Evolutionary conservation across 2,888 invertebrate genomes (phyloP), one percentile per base, ranked within the genome.

Genomic region (Phlogophora meticulosa): DNA sequence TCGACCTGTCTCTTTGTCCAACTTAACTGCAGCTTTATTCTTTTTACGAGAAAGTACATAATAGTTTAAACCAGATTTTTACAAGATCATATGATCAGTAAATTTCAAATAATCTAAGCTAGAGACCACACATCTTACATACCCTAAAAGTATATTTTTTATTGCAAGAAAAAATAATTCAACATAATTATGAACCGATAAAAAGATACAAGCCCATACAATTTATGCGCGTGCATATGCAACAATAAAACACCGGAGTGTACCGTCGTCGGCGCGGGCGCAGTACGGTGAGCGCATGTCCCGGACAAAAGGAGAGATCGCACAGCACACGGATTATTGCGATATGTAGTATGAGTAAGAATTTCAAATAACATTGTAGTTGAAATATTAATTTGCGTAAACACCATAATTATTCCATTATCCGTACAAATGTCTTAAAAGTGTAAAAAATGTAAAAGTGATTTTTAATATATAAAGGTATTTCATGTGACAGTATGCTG

Each of bases 301-400:
- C 74, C 76, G 80, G 79, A 89, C 89, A 90, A 92, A 91, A 91
- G 85, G 84, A 85, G 77, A 85, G 86, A 89, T 86, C 85, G 85
- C 85, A 80, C 82, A 87, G 81, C 79, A 80, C 62, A 80, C 64
- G 80, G 82, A 71, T 78, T 84, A 82, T 85, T 87, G 85, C 78
- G 72, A 81, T 64, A 67, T 69, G 32, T 63, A 85, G 87, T 78
- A 84, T 67, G 82, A 4, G 58, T 0, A n/a, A 43, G 67, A 59
- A 55, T 61, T 20, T 22, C 7, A 85, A 72, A 85, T 72, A 28
- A 5, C 28, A 28, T 28, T 28, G 2, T 28, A 28, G 2, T 28
- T 28, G 28, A 28, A 28, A 28, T 2, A 28, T 2, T 28, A 28
- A 4, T 28, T 28, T 4, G 28, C 4, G 28, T 4, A 28, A 28